Evolutionary conservation across 2,888 invertebrate genomes (phyloP), one percentile per base, ranked within the genome.

Genomic region (Thalpophila matura): DNA sequence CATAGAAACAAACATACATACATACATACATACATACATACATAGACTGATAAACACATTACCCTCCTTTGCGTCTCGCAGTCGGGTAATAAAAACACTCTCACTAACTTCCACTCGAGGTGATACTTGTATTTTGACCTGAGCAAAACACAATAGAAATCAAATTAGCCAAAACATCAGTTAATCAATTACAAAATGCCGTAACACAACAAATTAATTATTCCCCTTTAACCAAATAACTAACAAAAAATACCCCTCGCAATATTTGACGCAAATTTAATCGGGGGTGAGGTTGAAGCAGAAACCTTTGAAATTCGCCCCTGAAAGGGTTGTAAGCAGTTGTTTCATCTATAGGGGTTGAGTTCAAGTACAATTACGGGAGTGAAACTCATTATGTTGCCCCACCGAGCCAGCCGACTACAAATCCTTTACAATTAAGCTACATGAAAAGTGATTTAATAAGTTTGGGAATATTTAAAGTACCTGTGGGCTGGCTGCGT

Each of bases 251-350:
- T 56, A 61, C 16, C 31, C 24, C 22, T 5, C 24, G 47, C 59
- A 75, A 66, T 66, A 67, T 75, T 75, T 71, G 58, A 71, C 67
- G 53, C 40, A 78, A 68, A 74, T 76, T 78, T 67, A 71, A 76
- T 75, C 56, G 61, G 57, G 58, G 60, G 46, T 57, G 33, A 66
- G 58, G 42, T 51, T 60, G 35, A 45, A 60, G 57, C 45, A 54
- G 53, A 67, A 74, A 71, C 79, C 79, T 75, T 75, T 79, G 67
- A 75, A 78, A 67, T 62, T 33, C 42, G 55, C 61, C 26, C 42
- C 40, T 49, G 51, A 63, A 68, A 68, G 65, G 72, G 76, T 72
- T 72, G 60, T 59, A 59, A 72, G 79, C 72, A 79, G 68, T 76
- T 79, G 77, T 77, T 66, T 75, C 72, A 63, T 75, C 65, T 66